phyloP scores from a whole-genome alignment of 2,888 invertebrate species.

The Seladonia tumulorum region DNA sequence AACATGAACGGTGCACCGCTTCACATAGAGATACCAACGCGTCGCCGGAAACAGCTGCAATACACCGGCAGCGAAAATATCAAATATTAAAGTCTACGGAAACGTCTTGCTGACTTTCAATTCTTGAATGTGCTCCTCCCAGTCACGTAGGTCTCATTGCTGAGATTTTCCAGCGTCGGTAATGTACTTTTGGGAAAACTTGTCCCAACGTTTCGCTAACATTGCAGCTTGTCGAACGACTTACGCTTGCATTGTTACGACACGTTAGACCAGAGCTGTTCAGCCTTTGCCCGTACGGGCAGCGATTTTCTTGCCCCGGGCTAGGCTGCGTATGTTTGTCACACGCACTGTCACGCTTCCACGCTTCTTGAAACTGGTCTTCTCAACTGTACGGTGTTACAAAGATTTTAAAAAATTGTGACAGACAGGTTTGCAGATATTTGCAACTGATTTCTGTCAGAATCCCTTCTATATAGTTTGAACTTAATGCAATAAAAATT shows the following conservation, averaged over 20 bases:
- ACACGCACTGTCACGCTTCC: no score
- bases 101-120: background rate
- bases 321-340: no score
- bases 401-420: no score
- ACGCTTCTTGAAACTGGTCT: no score
- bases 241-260: background rate
- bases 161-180: background rate
- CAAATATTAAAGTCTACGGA: background rate
- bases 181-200: background rate
- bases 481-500: no score
- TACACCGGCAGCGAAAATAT: background rate
- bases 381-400: no score
- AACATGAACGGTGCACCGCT: background rate
- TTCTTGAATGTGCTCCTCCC: background rate
- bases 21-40: background rate
- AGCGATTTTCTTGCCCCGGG: no score
- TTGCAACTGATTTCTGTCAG: no score
- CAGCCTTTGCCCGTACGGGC: no score
- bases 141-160: background rate
- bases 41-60: background rate
- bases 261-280: no score
- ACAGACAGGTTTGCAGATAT: no score
- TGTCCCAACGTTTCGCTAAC: background rate
- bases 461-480: no score
- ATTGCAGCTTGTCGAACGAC: background rate